Percentiles rank a stretch among this genome's conserved stretches.
Conservation (phyloP, 2,888 invertebrate genomes). For the Plebejus argus region DNA sequence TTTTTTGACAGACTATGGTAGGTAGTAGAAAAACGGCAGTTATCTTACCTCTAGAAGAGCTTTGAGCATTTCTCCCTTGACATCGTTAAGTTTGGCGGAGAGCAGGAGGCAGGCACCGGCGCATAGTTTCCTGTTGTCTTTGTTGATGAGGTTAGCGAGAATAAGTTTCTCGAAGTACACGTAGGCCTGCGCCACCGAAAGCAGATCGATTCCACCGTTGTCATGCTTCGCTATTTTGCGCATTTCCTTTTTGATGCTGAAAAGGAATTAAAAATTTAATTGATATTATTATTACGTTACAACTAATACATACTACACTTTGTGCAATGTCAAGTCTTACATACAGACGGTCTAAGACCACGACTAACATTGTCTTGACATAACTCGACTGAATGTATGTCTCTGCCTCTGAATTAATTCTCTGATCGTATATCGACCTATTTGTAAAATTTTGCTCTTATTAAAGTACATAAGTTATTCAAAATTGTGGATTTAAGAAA, state of each 20-base stretch:
- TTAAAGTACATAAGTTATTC: no score
- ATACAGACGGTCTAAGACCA: no score
- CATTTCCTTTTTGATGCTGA: slow-evolving; percentile 97
- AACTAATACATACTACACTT: neutral
- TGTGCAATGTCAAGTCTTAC: neutral
- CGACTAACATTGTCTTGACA: no score
- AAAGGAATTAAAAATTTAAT: slow-evolving; percentile 43
- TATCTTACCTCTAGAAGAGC: slow-evolving; percentile 90
- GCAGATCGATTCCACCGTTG: slow-evolving; percentile 88
- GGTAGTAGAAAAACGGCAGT: neutral
- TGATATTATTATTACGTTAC: no score
- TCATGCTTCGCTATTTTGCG: slow-evolving; percentile 93
- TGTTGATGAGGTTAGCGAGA: slow-evolving; percentile 94
- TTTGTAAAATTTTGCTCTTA: no score
- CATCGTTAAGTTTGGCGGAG: slow-evolving; percentile 98
- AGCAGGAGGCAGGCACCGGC: slow-evolving; percentile 96
- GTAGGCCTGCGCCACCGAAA: slow-evolving; percentile 97
- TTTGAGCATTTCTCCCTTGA: slow-evolving; percentile 93
- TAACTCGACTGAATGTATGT: no score
- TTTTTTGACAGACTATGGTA: no score
- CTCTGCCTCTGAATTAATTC: no score
- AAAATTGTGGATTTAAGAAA: no score
- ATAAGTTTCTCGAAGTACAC: slow-evolving; percentile 99
- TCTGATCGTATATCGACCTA: no score
- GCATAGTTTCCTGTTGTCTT: slow-evolving; percentile 96